phyloP scores from a whole-genome alignment of 2,113 vertebrate species.

The Cercopithecus mona region DNA sequence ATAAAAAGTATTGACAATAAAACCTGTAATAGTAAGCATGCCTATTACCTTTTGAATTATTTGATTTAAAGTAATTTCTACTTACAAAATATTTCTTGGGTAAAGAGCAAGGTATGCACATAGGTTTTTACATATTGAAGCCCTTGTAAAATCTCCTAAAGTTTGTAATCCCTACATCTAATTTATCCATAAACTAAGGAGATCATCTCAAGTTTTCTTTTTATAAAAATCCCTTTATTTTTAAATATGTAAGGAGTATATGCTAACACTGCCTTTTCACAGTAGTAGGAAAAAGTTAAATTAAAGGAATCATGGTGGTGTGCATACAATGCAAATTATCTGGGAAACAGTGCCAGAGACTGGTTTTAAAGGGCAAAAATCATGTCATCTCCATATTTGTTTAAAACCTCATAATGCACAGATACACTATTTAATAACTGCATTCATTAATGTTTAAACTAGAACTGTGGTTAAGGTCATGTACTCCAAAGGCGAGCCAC shows the following conservation, averaged over 20 bases:
- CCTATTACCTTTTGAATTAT: constrained; percentile 43
- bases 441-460: not conserved
- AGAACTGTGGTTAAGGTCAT: not conserved
- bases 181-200: not conserved
- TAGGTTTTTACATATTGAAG: not conserved
- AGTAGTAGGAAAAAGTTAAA: not conserved
- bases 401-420: not conserved
- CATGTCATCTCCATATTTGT: not conserved
- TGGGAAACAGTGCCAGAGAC: not conserved
- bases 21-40: constrained; percentile 9
- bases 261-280: not conserved
- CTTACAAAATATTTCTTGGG: constrained; percentile 6
- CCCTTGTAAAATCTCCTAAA: not conserved
- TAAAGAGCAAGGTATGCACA: constrained; percentile 17
- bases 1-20: constrained; percentile 42
- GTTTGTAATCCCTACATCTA: not conserved
- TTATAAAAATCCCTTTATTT: not conserved
- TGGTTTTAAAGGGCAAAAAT: not conserved
- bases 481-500: not conserved
- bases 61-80: constrained; percentile 51
- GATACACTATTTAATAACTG: not conserved
- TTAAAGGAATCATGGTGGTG: not conserved
- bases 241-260: not conserved
- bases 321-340: not conserved
- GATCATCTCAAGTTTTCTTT: not conserved